phyloP scores from a whole-genome alignment of 2,888 invertebrate genomes.

The Polyommatus iphigenia region DNA sequence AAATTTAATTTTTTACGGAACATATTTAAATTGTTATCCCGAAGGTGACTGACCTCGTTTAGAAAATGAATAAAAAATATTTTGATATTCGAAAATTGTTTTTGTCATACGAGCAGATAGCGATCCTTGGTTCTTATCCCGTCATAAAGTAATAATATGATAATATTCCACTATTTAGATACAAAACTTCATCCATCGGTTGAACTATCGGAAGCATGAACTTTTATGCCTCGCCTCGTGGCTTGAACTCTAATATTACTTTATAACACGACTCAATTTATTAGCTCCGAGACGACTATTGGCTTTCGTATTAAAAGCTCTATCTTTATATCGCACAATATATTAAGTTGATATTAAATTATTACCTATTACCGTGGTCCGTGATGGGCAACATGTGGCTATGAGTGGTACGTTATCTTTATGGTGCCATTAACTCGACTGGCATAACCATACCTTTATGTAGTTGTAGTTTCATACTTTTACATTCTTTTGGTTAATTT shows the following conservation, averaged over 20 bases:
- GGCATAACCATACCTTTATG: not conserved
- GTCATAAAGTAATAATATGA: too few relatives aligned
- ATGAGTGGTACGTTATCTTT: conserved; percentile 8
- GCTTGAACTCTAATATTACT: not conserved
- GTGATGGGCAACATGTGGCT: conserved; percentile 5
- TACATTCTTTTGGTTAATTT: not conserved
- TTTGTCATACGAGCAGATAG: too few relatives aligned
- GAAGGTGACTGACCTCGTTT: too few relatives aligned
- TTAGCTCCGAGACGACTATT: not conserved
- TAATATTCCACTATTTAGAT: too few relatives aligned
- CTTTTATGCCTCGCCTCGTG: too few relatives aligned
- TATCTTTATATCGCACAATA: conserved; percentile 12
- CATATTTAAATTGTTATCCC: too few relatives aligned
- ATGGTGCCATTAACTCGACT: not conserved
- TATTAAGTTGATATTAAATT: conserved; percentile 2
- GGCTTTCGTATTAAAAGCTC: not conserved
- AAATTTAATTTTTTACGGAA: too few relatives aligned
- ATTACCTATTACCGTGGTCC: not conserved
- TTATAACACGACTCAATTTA: not conserved
- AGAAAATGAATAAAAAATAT: too few relatives aligned
- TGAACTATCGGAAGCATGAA: too few relatives aligned
- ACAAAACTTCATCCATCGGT: too few relatives aligned
- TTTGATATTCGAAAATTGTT: too few relatives aligned
- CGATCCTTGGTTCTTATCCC: too few relatives aligned
- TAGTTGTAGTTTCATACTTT: not conserved